These are phyloP conservation scores for Limenitis camilla DNA, from an alignment of 2,888 invertebrate genomes.

Conservation along the genomic window DNA sequence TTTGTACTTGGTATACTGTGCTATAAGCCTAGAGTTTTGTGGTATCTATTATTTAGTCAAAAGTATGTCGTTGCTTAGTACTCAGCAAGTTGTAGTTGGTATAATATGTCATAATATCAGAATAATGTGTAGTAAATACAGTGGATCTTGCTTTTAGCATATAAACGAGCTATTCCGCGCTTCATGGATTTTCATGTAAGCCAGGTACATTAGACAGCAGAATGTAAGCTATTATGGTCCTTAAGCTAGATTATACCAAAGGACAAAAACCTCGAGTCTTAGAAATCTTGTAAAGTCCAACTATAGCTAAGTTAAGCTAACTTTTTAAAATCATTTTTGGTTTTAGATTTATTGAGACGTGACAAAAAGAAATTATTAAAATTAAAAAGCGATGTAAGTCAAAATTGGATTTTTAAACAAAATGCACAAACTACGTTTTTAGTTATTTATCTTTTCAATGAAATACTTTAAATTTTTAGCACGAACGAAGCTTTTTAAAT, in stretches of 20 bases:
- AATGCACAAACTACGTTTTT: no score
- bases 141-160: constrained; percentile 33
- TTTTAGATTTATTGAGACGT: no score
- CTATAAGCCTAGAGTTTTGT: no score
- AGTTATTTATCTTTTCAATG: no score
- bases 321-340: no score
- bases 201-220: constrained; percentile 14
- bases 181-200: constrained; percentile 27
- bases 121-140: constrained; percentile 23
- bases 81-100: constrained; percentile 1
- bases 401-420: no score
- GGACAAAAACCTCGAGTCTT: not conserved
- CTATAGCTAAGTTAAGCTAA: not conserved
- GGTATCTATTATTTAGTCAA: no score
- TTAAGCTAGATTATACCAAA: constrained; percentile 2
- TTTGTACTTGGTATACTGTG: no score
- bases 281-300: not conserved
- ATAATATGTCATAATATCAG: constrained; percentile 16
- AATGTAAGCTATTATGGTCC: constrained; percentile 9
- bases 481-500: no score
- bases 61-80: not conserved
- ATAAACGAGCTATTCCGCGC: constrained; percentile 33
- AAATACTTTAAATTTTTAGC: no score
- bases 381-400: no score
- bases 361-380: no score